Evolutionary conservation across 92 coral and sea anemone genomes (phyloP), one percentile per base, ranked within the genome.

Genomic region (Umimayanthus kanabou): DNA sequence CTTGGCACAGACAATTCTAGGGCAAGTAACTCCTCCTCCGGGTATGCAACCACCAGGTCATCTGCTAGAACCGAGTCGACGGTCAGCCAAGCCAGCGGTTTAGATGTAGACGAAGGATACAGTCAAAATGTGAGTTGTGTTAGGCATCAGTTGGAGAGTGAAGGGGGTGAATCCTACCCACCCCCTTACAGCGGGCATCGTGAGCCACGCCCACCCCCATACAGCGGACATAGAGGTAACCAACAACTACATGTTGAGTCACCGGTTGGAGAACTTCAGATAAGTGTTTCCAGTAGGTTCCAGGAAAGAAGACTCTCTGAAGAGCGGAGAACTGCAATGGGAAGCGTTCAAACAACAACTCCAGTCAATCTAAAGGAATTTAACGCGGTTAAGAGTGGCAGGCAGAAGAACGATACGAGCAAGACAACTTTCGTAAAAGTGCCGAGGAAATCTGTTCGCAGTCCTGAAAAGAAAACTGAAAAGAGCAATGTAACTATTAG

Each of bases 331-430:
- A 50, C 92, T 23, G 86, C 66, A 66, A 88, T 93, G 39, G 98
- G 94, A 26, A 79, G 89, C 7, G 87, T 93, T 28, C 96, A 88
- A 11, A 95, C 98, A 22, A 77, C 98, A 5, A 88, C 96, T n/a
- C 98, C 98, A 22, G 96, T 93, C 45, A 92, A 93, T 9, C 91
- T 87, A 18, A 95, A 90, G 75, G 98, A 93, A 73, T 93, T 95
- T 67, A 92, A 73, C 49, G 83, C 85, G 61, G 76, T 57, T 42
- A 80, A 81, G 61, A 49, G 77, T n/a, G 64, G 85, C 22, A 72
- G 15, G 64, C 87, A 81, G 83, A 77, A 55, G 5, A 79, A 45
- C 23, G 40, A 80, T 22, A 22, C 80, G 30, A 88, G 53, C 42
- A 83, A 79, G 25, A 43, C 70, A 42, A 40, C 76, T 47, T 77